phyloP scores from a whole-genome alignment of 2,888 invertebrate genomes.

The Fissipunctia ypsillon region DNA sequence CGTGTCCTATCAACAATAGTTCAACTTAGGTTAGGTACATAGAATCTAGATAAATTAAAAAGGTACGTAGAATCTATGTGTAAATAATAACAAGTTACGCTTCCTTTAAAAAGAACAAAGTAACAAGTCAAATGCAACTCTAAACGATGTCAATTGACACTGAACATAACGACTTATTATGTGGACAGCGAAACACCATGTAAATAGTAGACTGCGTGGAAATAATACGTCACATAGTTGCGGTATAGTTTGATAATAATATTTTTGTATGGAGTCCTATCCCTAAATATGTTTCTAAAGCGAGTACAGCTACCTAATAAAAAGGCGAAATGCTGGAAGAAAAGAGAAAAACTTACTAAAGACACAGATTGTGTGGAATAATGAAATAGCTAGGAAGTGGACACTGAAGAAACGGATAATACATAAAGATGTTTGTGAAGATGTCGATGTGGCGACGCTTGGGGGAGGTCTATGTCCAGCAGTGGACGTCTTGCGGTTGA shows the following conservation, averaged over 20 bases:
- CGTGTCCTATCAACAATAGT: not conserved
- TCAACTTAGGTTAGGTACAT: not conserved
- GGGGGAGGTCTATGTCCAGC: no score
- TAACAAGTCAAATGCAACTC: not conserved
- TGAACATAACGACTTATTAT: constrained; percentile 36
- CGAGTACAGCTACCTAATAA: not conserved
- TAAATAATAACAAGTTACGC: not conserved
- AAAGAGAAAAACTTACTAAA: not conserved
- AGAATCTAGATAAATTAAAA: no score
- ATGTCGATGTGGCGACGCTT: no score
- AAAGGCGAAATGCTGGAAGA: not conserved
- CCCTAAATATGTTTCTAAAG: not conserved
- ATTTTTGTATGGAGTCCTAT: no score
- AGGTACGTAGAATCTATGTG: not conserved
- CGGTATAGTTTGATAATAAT: constrained; percentile 16
- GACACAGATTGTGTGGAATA: not conserved
- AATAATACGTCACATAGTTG: not conserved
- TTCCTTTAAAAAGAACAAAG: constrained; percentile 9
- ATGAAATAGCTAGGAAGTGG: not conserved
- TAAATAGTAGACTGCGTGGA: constrained; percentile 7
- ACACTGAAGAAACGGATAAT: not conserved
- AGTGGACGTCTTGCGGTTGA: not conserved
- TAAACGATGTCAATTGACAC: constrained; percentile 36
- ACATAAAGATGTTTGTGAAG: not conserved
- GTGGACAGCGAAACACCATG: constrained; percentile 9